These are phyloP conservation scores for Pseudomugil gertrudae DNA, from an alignment of 2,797 vertebrate species.

Conservation along the genomic window DNA sequence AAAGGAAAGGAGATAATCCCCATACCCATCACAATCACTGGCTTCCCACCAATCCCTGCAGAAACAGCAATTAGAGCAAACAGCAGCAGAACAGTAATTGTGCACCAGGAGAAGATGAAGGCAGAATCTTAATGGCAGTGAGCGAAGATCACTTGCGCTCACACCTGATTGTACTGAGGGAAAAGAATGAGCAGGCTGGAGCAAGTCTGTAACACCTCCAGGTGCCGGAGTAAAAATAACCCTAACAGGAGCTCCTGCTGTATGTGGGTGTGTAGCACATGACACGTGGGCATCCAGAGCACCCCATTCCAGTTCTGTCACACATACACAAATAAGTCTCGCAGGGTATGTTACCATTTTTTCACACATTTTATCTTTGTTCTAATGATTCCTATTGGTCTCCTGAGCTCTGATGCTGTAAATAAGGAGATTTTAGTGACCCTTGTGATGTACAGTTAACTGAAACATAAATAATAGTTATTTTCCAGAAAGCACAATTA, in stretches of 20 bases:
- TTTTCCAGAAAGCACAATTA: conserved; percentile 4
- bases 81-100: conserved; percentile 94
- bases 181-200: conserved; percentile 82
- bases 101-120: conserved; percentile 90
- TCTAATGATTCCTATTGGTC: conserved; percentile 40
- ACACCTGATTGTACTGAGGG: conserved; percentile 88
- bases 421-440: conserved; percentile 17
- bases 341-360: conserved; percentile 71
- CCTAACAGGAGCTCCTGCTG: conserved; percentile 77
- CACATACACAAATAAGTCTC: conserved; percentile 57
- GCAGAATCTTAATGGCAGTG: conserved; percentile 94
- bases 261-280: conserved; percentile 76
- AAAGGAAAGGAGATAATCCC: conserved; percentile 92
- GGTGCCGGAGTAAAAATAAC: conserved; percentile 92
- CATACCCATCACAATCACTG: conserved; percentile 94
- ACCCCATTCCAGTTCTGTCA: conserved; percentile 76
- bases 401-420: conserved; percentile 21
- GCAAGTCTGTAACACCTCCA: conserved; percentile 85
- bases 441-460: conserved; percentile 14
- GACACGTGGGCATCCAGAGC: conserved; percentile 84
- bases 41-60: conserved; percentile 94
- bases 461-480: conserved; percentile 20
- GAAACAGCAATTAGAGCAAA: conserved; percentile 97
- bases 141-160: conserved; percentile 90
- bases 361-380: conserved; percentile 53